Evolutionary conservation across 2,113 vertebrate species (phyloP).

Genomic region (Charina bottae): DNA sequence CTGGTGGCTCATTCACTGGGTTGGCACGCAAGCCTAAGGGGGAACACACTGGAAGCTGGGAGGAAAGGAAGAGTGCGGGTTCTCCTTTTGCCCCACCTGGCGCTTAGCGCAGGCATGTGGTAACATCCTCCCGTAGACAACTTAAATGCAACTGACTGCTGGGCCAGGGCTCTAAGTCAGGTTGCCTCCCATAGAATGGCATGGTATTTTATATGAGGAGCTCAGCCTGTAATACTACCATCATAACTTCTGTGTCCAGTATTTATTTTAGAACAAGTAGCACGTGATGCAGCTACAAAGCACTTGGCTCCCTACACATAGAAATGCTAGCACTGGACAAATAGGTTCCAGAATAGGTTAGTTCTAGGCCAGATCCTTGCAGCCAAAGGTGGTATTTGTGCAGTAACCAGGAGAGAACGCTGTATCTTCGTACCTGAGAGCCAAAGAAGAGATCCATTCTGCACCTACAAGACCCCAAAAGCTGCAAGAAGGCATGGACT

Average conservation of each 20-base stretch:
- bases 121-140: neutral
- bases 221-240: neutral
- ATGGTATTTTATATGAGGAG: no score
- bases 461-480: no score
- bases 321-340: neutral
- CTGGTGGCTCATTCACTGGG: neutral
- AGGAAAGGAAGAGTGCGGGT: neutral
- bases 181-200: neutral
- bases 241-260: neutral
- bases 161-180: neutral
- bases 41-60: neutral
- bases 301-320: neutral
- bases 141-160: neutral
- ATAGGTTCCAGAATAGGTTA: neutral
- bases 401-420: neutral
- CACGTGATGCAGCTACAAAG: neutral
- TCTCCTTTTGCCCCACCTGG: neutral
- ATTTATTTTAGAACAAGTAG: neutral
- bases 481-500: no score
- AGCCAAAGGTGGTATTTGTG: neutral
- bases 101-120: neutral
- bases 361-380: neutral
- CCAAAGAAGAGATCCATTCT: no score
- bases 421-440: no score
- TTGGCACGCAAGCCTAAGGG: neutral